Conservation (phyloP, 2,888 invertebrate genomes). For the Netelia fuscicornis region DNA sequence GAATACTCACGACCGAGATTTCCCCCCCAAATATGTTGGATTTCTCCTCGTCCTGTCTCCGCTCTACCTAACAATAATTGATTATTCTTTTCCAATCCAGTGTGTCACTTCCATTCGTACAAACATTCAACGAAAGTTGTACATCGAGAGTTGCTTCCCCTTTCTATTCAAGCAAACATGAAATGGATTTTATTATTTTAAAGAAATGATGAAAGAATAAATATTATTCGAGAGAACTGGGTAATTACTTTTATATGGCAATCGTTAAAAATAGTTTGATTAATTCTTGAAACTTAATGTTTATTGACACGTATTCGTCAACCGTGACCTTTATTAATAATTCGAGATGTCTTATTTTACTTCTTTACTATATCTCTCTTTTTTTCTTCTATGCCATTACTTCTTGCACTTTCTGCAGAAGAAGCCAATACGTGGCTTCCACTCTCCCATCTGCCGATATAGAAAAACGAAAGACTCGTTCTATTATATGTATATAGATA, state of each 20-base stretch:
- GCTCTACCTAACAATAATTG: constrained; percentile 32
- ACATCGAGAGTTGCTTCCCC: not conserved
- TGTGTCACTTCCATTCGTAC: not conserved
- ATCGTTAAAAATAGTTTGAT: too few relatives aligned
- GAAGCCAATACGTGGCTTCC: constrained; percentile 20
- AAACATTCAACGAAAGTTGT: not conserved
- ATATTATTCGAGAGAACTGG: too few relatives aligned
- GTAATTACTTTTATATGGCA: too few relatives aligned
- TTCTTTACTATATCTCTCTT: not conserved
- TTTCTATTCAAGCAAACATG: too few relatives aligned
- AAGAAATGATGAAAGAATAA: too few relatives aligned
- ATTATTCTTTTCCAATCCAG: constrained; percentile 34
- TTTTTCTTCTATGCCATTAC: not conserved
- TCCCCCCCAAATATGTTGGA: not conserved
- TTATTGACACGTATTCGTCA: not conserved
- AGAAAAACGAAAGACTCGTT: constrained; percentile 23
- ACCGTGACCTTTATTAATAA: not conserved
- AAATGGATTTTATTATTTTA: too few relatives aligned
- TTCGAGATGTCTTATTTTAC: constrained; percentile 1
- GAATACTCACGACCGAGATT: not conserved
- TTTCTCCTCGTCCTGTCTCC: not conserved
- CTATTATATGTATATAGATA: constrained; percentile 9
- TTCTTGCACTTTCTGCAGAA: not conserved
- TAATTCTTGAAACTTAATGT: too few relatives aligned
- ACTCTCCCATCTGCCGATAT: constrained; percentile 28